Conservation (phyloP, 2,113 vertebrate genomes). For the Donacobius atricapilla region DNA sequence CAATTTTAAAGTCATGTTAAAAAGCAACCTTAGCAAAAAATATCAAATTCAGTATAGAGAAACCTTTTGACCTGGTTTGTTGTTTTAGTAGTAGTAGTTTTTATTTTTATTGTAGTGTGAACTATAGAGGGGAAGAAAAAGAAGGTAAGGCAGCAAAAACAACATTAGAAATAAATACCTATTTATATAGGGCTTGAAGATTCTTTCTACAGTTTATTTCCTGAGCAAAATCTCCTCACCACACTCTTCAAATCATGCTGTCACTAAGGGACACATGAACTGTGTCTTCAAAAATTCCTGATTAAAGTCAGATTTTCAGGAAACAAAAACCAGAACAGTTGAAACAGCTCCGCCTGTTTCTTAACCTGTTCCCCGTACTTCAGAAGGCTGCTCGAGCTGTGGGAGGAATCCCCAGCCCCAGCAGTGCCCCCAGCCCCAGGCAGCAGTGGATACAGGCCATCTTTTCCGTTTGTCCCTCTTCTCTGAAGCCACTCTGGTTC, state of each 20-base stretch:
- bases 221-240: neutral
- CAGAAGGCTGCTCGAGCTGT: neutral
- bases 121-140: neutral
- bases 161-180: neutral
- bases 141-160: neutral
- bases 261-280: neutral
- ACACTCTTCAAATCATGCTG: neutral
- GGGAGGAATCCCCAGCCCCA: neutral
- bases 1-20: neutral
- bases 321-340: neutral
- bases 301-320: neutral
- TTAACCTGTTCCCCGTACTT: neutral
- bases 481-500: neutral
- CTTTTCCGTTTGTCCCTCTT: neutral
- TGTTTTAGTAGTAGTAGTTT: neutral
- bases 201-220: neutral
- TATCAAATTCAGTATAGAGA: neutral
- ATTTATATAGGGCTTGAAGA: neutral
- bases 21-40: neutral
- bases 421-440: neutral
- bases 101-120: neutral
- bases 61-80: neutral
- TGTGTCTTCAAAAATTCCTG: neutral
- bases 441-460: rapidly evolving
- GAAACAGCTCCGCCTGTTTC: neutral